Base-by-base conservation (phyloP, 35 echinoderm and acorn worm genomes). In the Lytechinus variegatus region DNA sequence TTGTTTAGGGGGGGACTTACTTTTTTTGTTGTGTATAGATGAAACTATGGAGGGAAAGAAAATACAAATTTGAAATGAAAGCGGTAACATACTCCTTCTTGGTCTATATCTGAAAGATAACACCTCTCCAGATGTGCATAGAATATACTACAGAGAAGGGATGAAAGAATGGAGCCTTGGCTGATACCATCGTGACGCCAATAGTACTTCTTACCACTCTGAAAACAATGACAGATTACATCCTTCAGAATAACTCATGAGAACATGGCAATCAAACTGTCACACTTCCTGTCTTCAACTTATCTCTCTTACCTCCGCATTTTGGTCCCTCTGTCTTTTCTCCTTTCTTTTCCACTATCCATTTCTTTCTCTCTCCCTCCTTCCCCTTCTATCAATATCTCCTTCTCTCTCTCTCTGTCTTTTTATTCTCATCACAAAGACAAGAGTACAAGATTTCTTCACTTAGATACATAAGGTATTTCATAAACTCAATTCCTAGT, bases 121-220 rank as follows among this genome's bases (percentile, higher is more conserved):
- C 56, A 24, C 9, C 87, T 95, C 87, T 99, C 98, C 96, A 99
- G 96, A 86, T 97, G 86, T 44, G 97, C 97, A 94, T 97, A 99
- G 95, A 97, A 99, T 28, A 94, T 96, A 58, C 95, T 97, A 56
- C 97, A 97, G 71, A 99, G 94, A 21, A 99, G 29, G 54, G 98
- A 95, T 55, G 98, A 99, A 3, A 97, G 87, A 53, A 96, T 95
- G 19, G 96, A 97, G 9, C 98, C 98, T 52, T 99, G 98, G 52
- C 95, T 92, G 71, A 99, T 97, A n/a, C 98, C 98, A 56, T 91
- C 71, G 19, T 56, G 95, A 52, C 96, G 95, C 89, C 95, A 28
- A 61, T 87, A 99, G 61, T 96, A 91, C 16, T 91, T 87, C 6
- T 96, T 94, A 86, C 94, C 96, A 94, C 97, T 95, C 98, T 99